Evolutionary conservation across 2,797 vertebrate genomes (phyloP).

Genomic region (Bryconaethiops microstoma): DNA sequence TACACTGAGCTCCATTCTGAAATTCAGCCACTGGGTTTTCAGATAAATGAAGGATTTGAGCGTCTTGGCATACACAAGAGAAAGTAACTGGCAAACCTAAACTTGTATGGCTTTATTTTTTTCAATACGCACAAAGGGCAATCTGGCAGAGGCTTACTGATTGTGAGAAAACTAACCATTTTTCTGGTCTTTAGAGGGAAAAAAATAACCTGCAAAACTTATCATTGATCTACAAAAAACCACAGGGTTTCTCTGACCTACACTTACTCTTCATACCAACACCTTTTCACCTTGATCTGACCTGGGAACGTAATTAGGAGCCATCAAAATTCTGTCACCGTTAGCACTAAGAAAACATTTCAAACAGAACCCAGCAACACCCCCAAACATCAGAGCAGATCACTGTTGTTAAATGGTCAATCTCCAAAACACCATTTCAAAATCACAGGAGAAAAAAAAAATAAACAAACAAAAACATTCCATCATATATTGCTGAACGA

Average conservation of each 20-base stretch:
- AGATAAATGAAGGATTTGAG: neutral
- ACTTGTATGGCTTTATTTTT: slow-evolving; percentile 54
- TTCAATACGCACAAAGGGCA: slow-evolving; percentile 18
- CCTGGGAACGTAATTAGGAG: slow-evolving; percentile 9
- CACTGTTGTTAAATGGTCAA: neutral
- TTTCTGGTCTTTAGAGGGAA: no score
- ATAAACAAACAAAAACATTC: neutral
- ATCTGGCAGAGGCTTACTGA: slow-evolving; percentile 23
- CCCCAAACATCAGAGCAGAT: neutral
- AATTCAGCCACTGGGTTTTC: slow-evolving; percentile 1
- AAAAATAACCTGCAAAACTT: neutral
- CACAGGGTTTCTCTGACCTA: slow-evolving; percentile 25
- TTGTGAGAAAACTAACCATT: slow-evolving; percentile 13
- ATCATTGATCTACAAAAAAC: slow-evolving; percentile 21
- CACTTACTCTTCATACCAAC: slow-evolving; percentile 8
- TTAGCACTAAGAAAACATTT: slow-evolving; percentile 4
- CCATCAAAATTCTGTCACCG: slow-evolving; percentile 22
- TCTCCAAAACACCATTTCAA: slow-evolving; percentile 2
- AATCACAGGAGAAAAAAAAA: neutral
- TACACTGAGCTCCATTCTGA: slow-evolving; percentile 42
- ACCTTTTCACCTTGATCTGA: slow-evolving; percentile 17
- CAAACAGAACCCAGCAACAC: slow-evolving; percentile 13
- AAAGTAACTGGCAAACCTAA: slow-evolving; percentile 48
- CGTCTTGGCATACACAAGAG: slow-evolving; percentile 19
- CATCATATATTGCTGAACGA: slow-evolving; percentile 14